These are phyloP conservation scores for Drosophila acutilabella DNA, from an alignment of 2,888 invertebrate genomes.

Conservation along the genomic window DNA sequence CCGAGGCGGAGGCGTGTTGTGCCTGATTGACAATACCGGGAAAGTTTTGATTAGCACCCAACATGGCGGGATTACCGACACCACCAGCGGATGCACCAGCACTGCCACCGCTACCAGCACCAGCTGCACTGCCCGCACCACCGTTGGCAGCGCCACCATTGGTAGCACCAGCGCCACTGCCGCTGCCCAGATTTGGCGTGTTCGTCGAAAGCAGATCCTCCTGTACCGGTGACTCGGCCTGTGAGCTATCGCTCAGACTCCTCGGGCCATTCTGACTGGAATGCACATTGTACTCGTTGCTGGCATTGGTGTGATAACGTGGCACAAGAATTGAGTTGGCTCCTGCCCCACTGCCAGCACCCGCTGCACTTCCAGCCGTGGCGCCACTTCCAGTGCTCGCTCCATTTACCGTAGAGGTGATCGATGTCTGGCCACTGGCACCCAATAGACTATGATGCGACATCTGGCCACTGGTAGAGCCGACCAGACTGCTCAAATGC, in stretches of 20 bases:
- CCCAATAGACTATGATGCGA: constrained; percentile 85
- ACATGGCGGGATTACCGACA: constrained; percentile 68
- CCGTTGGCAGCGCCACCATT: constrained; percentile 79
- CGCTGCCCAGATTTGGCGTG: constrained; percentile 87
- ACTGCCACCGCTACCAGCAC: constrained; percentile 57
- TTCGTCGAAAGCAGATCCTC: constrained; percentile 90
- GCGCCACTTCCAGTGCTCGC: constrained; percentile 69
- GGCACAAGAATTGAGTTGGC: constrained; percentile 87
- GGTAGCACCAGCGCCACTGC: constrained; percentile 85
- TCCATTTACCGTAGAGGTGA: constrained; percentile 83
- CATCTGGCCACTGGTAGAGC: constrained; percentile 86
- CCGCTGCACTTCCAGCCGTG: constrained; percentile 49
- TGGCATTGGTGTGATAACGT: constrained; percentile 87
- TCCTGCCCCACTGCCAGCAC: constrained; percentile 59
- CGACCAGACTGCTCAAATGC: constrained; percentile 88
- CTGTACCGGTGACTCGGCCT: constrained; percentile 93
- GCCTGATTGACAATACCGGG: constrained; percentile 87
- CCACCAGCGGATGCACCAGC: constrained; percentile 55
- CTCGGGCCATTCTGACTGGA: constrained; percentile 89
- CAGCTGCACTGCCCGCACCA: constrained; percentile 81
- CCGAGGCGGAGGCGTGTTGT: constrained; percentile 84
- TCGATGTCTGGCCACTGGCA: constrained; percentile 85
- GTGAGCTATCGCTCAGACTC: constrained; percentile 92
- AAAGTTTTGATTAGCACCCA: constrained; percentile 84
- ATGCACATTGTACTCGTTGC: constrained; percentile 88